Evolutionary conservation across 2,113 vertebrate genomes (phyloP).

Genomic region (Cynopterus brachyotis): DNA sequence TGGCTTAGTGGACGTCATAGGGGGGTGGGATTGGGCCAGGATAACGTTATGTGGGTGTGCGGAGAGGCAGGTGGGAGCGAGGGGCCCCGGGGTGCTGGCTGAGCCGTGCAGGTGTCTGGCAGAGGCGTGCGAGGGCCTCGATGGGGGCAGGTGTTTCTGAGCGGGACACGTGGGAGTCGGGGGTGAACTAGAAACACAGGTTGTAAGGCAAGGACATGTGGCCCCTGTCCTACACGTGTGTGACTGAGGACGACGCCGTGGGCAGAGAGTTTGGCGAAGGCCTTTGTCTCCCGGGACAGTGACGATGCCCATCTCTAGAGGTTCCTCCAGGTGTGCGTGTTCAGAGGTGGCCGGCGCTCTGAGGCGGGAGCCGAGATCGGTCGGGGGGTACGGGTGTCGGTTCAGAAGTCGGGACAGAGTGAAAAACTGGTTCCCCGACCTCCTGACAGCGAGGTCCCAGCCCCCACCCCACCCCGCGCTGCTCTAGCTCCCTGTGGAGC

Average conservation of each 20-base stretch:
- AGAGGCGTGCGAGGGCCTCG: rapidly evolving
- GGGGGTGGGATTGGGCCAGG: neutral
- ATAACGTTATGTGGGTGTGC: rapidly evolving
- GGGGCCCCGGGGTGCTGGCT: no score
- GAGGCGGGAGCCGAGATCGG: neutral
- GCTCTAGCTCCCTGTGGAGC: neutral
- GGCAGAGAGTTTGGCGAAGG: neutral
- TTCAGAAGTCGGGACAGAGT: neutral
- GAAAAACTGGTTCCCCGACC: neutral
- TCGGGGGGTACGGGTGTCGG: neutral
- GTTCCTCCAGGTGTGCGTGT: neutral
- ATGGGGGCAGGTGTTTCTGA: neutral
- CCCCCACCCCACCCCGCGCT: no score
- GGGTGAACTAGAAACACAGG: neutral
- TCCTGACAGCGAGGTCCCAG: no score
- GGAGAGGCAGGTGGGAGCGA: rapidly evolving
- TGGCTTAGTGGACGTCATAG: rapidly evolving
- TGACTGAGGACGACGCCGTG: neutral
- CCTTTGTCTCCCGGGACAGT: neutral
- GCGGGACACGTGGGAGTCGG: rapidly evolving
- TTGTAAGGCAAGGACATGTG: neutral
- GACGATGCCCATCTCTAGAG: neutral
- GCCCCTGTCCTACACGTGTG: neutral
- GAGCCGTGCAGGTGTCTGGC: neutral
- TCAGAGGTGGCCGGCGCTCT: rapidly evolving